Percentiles rank a stretch among this genome's conserved stretches.
Conservation (phyloP, 2,113 vertebrate species). For the Rissa tridactyla region DNA sequence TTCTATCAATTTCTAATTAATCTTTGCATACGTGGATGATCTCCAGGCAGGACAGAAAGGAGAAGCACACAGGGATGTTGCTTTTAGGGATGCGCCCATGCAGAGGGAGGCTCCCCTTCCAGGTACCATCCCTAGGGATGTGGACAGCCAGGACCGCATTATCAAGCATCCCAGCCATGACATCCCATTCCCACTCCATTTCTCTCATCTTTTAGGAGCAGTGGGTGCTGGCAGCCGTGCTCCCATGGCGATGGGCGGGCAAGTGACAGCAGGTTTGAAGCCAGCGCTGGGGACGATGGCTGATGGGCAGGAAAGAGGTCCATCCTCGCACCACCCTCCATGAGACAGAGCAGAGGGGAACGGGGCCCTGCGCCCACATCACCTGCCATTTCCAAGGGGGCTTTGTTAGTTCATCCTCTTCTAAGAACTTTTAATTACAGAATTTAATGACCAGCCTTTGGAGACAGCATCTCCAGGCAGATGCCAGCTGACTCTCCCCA, state of each 20-base stretch:
- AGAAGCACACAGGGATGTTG: not conserved
- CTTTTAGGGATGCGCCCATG: not conserved
- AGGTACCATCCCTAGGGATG: not conserved
- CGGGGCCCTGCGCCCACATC: not conserved
- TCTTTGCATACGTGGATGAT: not conserved
- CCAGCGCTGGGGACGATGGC: rapidly evolving
- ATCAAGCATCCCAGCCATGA: not conserved
- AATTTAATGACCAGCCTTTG: not conserved
- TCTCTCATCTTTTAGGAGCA: not conserved
- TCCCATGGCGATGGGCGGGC: not conserved
- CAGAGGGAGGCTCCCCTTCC: not conserved
- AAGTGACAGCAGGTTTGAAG: not conserved
- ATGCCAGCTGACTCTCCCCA: rapidly evolving
- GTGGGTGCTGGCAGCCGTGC: not conserved
- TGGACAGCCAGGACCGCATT: rapidly evolving
- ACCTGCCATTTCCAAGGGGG: not conserved
- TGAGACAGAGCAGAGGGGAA: not conserved
- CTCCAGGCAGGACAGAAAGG: not conserved
- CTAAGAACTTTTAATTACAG: not conserved
- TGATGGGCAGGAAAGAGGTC: not conserved
- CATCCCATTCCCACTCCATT: not conserved
- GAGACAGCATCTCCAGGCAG: not conserved
- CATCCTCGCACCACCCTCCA: not conserved
- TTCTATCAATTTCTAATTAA: not conserved
- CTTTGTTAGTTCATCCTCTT: not conserved